A percentile compares a stretch with the other conserved stretches of the same genome.
phyloP scores from a whole-genome alignment of 2,797 vertebrate species.

The Paguma larvata region DNA sequence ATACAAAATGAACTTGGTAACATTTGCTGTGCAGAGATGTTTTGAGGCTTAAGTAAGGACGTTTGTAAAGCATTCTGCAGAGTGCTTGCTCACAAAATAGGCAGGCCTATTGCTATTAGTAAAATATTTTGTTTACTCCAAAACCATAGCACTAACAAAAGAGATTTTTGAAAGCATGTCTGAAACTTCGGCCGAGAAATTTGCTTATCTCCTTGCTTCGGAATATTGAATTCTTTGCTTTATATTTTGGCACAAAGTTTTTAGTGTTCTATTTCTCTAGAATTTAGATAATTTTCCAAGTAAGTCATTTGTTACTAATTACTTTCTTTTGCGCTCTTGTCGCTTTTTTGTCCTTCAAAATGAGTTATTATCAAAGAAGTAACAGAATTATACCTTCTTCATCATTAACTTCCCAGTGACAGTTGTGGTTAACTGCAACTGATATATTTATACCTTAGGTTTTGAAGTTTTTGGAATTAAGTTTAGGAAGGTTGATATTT shows the following conservation, averaged over 20 bases:
- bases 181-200: conserved; percentile 13
- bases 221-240: conserved; percentile 42
- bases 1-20: conserved; percentile 35
- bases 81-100: conserved; percentile 38
- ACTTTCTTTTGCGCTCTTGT: conserved; percentile 49
- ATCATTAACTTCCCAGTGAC: neutral
- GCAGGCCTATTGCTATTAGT: neutral
- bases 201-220: conserved; percentile 23
- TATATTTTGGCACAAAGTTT: conserved; percentile 63
- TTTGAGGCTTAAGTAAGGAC: conserved; percentile 47
- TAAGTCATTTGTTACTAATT: conserved; percentile 66
- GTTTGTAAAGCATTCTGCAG: neutral
- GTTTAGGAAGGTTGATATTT: neutral
- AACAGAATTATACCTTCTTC: conserved; percentile 29
- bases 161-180: conserved; percentile 30
- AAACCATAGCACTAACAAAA: neutral
- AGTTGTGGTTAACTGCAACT: neutral
- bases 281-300: conserved; percentile 67
- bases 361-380: conserved; percentile 58
- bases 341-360: conserved; percentile 50
- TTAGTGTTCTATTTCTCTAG: conserved; percentile 48
- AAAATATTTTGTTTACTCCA: conserved; percentile 39
- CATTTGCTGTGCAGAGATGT: conserved; percentile 4
- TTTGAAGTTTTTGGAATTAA: conserved; percentile 58
- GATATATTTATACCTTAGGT: neutral